Base-by-base conservation (phyloP, 2,888 invertebrate species). In the Hydroisotoma schaefferi region DNA sequence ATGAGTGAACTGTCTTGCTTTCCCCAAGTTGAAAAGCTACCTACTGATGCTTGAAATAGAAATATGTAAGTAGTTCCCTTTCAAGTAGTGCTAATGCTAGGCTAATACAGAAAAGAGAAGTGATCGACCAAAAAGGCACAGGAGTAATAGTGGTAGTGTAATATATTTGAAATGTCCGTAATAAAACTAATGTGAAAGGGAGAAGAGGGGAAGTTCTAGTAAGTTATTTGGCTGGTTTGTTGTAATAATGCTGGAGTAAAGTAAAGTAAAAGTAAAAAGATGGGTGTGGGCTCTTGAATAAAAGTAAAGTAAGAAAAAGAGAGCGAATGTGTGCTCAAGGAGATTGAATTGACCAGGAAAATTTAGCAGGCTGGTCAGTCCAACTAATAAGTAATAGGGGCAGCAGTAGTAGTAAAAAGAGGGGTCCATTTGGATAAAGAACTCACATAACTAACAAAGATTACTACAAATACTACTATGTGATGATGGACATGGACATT, bases 131-230 rank as follows among this genome's bases (percentile, higher is more conserved):
- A 5, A 40, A 40, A 15, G 15, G 20, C 40, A 40, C 8, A 20
- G 8, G 8, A 40, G 40, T 40, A 33, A n/a, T n/a, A n/a, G n/a
- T n/a, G 33, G 33, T 15, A 4, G 18, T 18, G 46, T 23, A 18
- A 23, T 46, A 23, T 23, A 6, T 46, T 23, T 25, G 46, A 25
- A 46, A 46, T 46, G 46, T 46, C 22, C 46, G 15, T 25, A 46
- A 22, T 46, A 46, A 46, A 46, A 46, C 46, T 46, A 23, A 46
- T 46, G 46, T 46, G 46, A 46, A 46, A 46, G 46, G 22, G 46
- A 46, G 23, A 23, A 5, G 15, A 10, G 40, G n/a, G 40, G 40
- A 15, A 4, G 20, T 4, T 40, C 8, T 40, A 40, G n/a, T 5
- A 20, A n/a, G 40, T 15, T 40, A 15, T 33, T 10, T 33, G 40